Evolutionary conservation across 2,888 invertebrate genomes (phyloP).

Genomic region (Tinea semifulvella): DNA sequence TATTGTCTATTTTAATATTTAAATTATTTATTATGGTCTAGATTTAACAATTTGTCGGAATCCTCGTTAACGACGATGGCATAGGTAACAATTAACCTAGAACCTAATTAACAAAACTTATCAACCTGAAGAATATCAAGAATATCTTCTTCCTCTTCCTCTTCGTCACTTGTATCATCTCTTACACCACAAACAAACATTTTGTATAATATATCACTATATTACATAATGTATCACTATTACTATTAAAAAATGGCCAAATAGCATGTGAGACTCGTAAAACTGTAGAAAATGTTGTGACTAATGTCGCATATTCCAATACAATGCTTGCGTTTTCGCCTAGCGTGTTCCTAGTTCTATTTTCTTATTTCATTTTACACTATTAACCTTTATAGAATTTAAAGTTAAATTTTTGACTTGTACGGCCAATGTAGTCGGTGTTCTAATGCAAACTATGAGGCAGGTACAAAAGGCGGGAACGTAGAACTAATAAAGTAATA

Average conservation of each 20-base stretch:
- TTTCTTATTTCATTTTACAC: background rate
- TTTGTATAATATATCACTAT: constrained; percentile 18
- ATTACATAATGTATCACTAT: background rate
- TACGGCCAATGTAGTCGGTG: background rate
- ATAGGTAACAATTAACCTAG: too few species aligned
- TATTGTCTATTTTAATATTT: too few species aligned
- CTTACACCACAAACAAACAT: constrained; percentile 69
- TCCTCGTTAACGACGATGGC: too few species aligned
- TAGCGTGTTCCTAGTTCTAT: background rate
- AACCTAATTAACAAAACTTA: background rate
- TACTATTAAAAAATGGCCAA: background rate
- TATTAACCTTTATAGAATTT: background rate
- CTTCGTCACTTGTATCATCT: constrained; percentile 65
- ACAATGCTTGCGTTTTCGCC: constrained; percentile 21
- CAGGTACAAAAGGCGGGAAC: constrained; percentile 24
- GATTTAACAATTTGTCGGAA: too few species aligned
- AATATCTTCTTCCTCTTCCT: constrained; percentile 69
- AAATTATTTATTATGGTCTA: too few species aligned
- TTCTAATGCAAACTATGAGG: background rate
- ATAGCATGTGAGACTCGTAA: background rate
- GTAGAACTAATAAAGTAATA: constrained; percentile 43
- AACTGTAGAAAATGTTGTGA: background rate
- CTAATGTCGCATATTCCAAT: constrained; percentile 17
- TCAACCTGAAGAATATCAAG: constrained; percentile 56
- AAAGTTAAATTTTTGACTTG: background rate